phyloP scores from a whole-genome alignment of 1,140 invertebrate species.

The Drosophila biarmipes region DNA sequence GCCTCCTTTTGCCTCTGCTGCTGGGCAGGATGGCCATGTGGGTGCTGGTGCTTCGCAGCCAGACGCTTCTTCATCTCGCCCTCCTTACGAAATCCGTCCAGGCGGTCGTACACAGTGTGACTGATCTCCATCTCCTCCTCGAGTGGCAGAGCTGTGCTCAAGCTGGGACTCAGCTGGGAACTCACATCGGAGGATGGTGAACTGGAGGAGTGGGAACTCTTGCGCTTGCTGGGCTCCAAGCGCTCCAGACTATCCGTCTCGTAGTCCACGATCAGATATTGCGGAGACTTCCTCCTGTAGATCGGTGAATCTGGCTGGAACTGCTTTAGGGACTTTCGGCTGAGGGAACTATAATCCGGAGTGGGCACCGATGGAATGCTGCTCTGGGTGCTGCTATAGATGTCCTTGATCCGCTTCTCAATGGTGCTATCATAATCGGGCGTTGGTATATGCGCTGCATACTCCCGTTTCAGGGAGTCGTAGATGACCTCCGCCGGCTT shows the following conservation, averaged over 20 bases:
- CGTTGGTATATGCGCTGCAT: constrained; percentile 73
- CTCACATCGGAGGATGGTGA: constrained; percentile 88
- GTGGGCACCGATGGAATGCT: constrained; percentile 82
- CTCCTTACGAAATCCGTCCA: constrained; percentile 79
- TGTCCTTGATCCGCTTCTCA: constrained; percentile 82
- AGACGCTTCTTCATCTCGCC: constrained; percentile 72
- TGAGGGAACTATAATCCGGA: constrained; percentile 83
- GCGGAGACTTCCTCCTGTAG: constrained; percentile 78
- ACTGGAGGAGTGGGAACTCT: constrained; percentile 85
- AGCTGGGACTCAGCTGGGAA: constrained; percentile 88
- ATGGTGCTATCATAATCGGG: constrained; percentile 84
- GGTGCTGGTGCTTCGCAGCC: constrained; percentile 53
- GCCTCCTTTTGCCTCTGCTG: constrained; percentile 70
- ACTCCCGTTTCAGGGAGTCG: constrained; percentile 86
- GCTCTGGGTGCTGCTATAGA: constrained; percentile 81
- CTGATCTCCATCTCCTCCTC: constrained; percentile 92
- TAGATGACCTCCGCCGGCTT: constrained; percentile 87
- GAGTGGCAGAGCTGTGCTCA: constrained; percentile 89
- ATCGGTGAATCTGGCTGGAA: constrained; percentile 83
- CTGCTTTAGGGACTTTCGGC: constrained; percentile 75
- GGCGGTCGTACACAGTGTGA: constrained; percentile 87
- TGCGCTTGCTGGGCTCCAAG: constrained; percentile 85
- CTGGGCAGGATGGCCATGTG: constrained; percentile 22
- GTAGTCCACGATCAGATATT: constrained; percentile 87
- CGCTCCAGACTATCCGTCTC: constrained; percentile 93